Percentiles rank a stretch among this genome's conserved stretches.
Evolutionary conservation across 1,140 invertebrate species (phyloP).

Genomic region (Planococcus citri): DNA sequence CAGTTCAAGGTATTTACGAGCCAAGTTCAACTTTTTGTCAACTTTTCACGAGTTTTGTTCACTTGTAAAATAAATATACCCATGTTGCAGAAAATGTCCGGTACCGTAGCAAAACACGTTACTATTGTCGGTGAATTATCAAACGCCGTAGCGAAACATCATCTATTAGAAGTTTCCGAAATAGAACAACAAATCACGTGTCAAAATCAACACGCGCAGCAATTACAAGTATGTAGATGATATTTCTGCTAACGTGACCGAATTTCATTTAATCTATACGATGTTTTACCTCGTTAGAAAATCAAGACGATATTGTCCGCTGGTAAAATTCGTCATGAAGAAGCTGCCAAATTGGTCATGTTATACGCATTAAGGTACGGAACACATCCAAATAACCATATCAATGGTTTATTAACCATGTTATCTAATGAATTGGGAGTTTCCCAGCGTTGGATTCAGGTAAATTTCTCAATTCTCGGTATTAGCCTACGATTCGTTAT

Average conservation of each 20-base stretch:
- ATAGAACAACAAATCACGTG: conserved; percentile 91
- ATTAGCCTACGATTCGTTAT: too few species aligned
- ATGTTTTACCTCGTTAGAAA: conserved; percentile 20
- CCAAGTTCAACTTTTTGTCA: not conserved
- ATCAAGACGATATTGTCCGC: conserved; percentile 37
- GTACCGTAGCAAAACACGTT: conserved; percentile 94
- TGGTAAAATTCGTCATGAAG: conserved; percentile 58
- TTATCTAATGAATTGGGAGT: conserved; percentile 52
- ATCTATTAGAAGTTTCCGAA: conserved; percentile 86
- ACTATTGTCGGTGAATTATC: conserved; percentile 92
- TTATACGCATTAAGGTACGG: conserved; percentile 89
- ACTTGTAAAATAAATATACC: not conserved
- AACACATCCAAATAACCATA: conserved; percentile 73
- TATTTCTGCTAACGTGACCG: not conserved
- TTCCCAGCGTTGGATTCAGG: conserved; percentile 42
- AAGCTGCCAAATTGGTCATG: conserved; percentile 78
- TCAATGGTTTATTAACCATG: conserved; percentile 54
- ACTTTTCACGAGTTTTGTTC: not conserved
- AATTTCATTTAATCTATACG: not conserved
- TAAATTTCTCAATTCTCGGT: conserved; percentile 26
- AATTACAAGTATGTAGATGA: conserved; percentile 50
- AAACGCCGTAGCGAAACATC: conserved; percentile 59
- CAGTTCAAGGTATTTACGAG: conserved; percentile 67
- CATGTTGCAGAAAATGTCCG: conserved; percentile 76
- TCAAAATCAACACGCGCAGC: conserved; percentile 79